Evolutionary conservation across 2,888 invertebrate species (phyloP).

Genomic region (Cyclophora punctaria): DNA sequence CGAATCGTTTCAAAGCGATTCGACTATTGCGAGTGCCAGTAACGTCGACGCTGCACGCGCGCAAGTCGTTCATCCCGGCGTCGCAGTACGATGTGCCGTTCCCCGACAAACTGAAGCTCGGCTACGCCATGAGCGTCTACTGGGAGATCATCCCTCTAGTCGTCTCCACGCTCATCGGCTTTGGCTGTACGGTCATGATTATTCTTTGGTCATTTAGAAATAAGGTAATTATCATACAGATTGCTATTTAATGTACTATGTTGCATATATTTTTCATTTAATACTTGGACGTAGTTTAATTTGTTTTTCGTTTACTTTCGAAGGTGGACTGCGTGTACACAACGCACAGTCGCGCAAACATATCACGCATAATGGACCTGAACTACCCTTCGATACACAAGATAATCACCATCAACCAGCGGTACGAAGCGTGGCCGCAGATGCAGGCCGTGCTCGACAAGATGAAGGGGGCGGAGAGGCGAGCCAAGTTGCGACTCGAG

Average conservation of each 20-base stretch:
- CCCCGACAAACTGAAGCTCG: conserved; percentile 32
- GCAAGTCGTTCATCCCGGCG: conserved; percentile 31
- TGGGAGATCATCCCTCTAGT: conserved; percentile 59
- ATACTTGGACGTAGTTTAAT: background rate
- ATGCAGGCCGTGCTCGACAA: conserved; percentile 52
- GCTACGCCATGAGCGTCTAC: conserved; percentile 33
- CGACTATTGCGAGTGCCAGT: too few relatives aligned
- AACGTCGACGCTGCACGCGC: conserved; percentile 4
- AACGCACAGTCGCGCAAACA: conserved; percentile 32
- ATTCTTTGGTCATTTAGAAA: conserved; percentile 37
- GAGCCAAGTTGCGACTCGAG: conserved; percentile 32
- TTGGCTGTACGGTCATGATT: conserved; percentile 21
- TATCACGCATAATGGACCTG: conserved; percentile 60
- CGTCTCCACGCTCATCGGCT: conserved; percentile 23
- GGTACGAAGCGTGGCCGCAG: conserved; percentile 55
- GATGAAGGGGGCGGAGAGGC: conserved; percentile 46
- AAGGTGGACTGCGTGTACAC: conserved; percentile 54
- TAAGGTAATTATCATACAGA: conserved; percentile 33
- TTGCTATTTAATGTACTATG: conserved; percentile 1
- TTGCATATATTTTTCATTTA: background rate
- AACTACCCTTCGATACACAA: conserved; percentile 50
- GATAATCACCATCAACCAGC: conserved; percentile 46
- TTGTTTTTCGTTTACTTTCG: conserved; percentile 2
- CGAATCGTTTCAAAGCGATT: conserved; percentile 7
- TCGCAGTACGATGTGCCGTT: conserved; percentile 49